Evolutionary conservation across 1,140 invertebrate species (phyloP).

Genomic region (Pissodes strobi): DNA sequence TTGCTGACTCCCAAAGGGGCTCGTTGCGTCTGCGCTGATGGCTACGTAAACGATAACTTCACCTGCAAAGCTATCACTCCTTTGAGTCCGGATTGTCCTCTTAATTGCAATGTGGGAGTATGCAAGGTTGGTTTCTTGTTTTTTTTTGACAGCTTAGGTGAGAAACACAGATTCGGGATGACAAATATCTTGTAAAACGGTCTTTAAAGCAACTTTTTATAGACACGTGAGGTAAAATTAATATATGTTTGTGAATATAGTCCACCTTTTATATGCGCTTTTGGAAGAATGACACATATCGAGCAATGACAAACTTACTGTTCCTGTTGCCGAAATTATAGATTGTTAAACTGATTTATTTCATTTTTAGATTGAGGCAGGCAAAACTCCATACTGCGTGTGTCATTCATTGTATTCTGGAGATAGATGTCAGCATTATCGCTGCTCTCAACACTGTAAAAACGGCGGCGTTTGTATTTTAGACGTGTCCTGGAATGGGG

Average conservation of each 20-base stretch:
- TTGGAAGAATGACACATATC: too few relatives aligned
- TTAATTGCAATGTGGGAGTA: conserved; percentile 20
- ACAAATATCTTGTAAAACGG: too few relatives aligned
- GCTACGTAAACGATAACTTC: conserved; percentile 44
- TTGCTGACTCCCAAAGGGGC: conserved; percentile 58
- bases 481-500: conserved; percentile 47
- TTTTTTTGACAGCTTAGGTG: neutral
- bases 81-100: conserved; percentile 1
- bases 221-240: too few relatives aligned
- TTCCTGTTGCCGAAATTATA: too few relatives aligned
- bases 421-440: conserved; percentile 65
- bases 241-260: too few relatives aligned
- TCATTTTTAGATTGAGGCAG: conserved; percentile 8
- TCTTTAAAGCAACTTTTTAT: too few relatives aligned
- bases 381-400: conserved; percentile 59
- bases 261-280: too few relatives aligned
- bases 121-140: conserved; percentile 15
- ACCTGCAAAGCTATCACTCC: conserved; percentile 12
- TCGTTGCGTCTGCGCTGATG: conserved; percentile 71
- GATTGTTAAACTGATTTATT: neutral
- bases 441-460: conserved; percentile 66
- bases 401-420: conserved; percentile 67
- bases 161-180: too few relatives aligned
- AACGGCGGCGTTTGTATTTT: conserved; percentile 67
- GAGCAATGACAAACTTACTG: too few relatives aligned